These are phyloP conservation scores for Cherax destructor DNA, from an alignment of 1,140 invertebrate species.

Conservation along the genomic window DNA sequence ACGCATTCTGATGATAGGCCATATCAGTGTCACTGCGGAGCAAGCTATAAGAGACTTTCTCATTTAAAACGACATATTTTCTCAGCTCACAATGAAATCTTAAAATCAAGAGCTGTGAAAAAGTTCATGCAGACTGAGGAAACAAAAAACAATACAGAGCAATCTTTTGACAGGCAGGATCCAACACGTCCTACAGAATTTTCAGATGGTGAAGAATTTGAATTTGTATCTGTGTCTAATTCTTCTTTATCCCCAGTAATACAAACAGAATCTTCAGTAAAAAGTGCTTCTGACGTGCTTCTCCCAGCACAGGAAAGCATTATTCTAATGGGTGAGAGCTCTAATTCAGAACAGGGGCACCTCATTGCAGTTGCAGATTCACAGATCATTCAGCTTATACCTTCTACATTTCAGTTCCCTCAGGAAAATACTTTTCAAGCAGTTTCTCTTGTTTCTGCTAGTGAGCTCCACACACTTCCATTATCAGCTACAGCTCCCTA, in stretches of 20 bases:
- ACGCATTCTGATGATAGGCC: conserved; percentile 73
- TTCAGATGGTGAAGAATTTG: conserved; percentile 52
- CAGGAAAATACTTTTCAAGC: conserved; percentile 60
- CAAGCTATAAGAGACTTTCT: conserved; percentile 74
- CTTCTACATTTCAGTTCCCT: conserved; percentile 53
- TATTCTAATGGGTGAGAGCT: conserved; percentile 55
- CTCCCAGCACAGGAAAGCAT: conserved; percentile 48
- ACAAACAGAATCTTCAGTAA: conserved; percentile 38
- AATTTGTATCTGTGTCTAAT: conserved; percentile 41
- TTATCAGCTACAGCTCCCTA: conserved; percentile 46
- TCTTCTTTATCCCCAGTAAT: conserved; percentile 38
- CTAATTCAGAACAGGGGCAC: conserved; percentile 40
- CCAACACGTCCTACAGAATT: conserved; percentile 7
- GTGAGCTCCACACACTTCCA: conserved; percentile 52
- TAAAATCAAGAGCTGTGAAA: conserved; percentile 50
- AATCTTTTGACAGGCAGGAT: neutral
- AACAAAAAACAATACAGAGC: conserved; percentile 1
- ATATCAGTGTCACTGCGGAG: conserved; percentile 74
- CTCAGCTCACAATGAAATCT: conserved; percentile 72
- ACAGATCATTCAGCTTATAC: conserved; percentile 61
- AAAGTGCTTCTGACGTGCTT: conserved; percentile 27
- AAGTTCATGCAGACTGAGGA: conserved; percentile 48
- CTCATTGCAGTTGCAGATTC: conserved; percentile 63
- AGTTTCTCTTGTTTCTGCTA: conserved; percentile 47
- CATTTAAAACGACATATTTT: conserved; percentile 75